phyloP scores from a whole-genome alignment of 2,797 vertebrate genomes.

The Rhynchonycteris naso region DNA sequence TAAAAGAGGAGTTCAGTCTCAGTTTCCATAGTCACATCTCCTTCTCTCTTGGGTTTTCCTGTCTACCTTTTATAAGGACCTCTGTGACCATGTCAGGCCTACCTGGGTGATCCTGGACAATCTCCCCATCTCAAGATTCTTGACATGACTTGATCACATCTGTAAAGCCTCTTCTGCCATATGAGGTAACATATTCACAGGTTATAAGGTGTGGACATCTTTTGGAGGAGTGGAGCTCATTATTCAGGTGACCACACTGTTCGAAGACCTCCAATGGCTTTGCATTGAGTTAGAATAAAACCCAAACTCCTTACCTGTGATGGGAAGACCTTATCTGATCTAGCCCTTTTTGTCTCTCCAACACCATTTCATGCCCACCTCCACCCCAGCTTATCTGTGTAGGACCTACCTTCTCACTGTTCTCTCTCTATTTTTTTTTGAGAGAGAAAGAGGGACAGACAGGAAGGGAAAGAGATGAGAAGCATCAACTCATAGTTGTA shows the following conservation, averaged over 20 bases:
- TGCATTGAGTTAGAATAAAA: not conserved
- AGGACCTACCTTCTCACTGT: not conserved
- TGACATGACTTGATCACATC: not conserved
- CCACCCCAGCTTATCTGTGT: not conserved
- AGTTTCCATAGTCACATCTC: not conserved
- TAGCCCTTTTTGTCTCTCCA: not conserved
- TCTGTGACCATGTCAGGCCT: not conserved
- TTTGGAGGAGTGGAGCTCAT: not conserved
- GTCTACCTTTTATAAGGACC: not conserved
- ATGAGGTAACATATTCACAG: not conserved
- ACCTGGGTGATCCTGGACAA: not conserved
- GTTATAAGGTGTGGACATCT: not conserved
- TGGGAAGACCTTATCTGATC: not conserved
- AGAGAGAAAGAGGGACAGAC: too few species aligned
- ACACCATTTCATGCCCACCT: accelerated
- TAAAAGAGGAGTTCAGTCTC: not conserved
- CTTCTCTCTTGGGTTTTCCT: not conserved
- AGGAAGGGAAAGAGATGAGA: too few species aligned
- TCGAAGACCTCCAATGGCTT: not conserved
- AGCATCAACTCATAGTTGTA: too few species aligned
- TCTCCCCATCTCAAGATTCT: not conserved
- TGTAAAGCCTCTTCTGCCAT: not conserved
- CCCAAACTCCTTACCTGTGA: not conserved
- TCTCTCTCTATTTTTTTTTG: not conserved
- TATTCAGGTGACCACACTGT: not conserved